Percentiles rank a stretch among this genome's conserved stretches.
Conservation (phyloP, 2,797 vertebrate species). For the Chrysocyon brachyurus region DNA sequence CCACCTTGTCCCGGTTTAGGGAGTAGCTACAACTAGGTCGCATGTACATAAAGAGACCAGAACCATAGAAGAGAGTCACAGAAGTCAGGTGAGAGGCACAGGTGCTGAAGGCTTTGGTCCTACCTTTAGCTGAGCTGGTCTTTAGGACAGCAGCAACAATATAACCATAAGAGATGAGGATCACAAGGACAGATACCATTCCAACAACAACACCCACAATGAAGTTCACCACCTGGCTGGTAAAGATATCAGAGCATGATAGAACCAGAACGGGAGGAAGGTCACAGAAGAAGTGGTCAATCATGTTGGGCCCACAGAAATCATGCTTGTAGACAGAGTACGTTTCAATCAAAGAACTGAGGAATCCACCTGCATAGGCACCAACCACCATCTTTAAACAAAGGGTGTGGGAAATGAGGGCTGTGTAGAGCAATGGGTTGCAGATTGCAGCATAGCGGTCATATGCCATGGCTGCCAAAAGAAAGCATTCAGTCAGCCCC, state of each 20-base stretch:
- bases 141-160: constrained; percentile 46
- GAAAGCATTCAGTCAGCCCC: constrained; percentile 72
- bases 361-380: constrained; percentile 50
- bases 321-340: constrained; percentile 54
- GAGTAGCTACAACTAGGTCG: constrained; percentile 64
- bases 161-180: constrained; percentile 58
- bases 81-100: constrained; percentile 69
- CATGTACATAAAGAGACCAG: constrained; percentile 71
- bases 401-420: constrained; percentile 37
- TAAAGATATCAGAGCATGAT: constrained; percentile 59
- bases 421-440: constrained; percentile 61
- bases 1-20: constrained; percentile 59
- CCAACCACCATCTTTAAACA: constrained; percentile 66
- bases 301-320: constrained; percentile 74
- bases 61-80: constrained; percentile 66
- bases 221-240: constrained; percentile 53
- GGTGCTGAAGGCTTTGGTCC: constrained; percentile 65
- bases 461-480: constrained; percentile 80
- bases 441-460: constrained; percentile 74
- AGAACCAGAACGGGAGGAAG: constrained; percentile 70
- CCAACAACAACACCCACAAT: background rate
- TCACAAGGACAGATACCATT: constrained; percentile 16
- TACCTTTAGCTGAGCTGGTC: constrained; percentile 48
- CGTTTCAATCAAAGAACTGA: constrained; percentile 72
- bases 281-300: constrained; percentile 81